Evolutionary conservation across 2,797 vertebrate genomes (phyloP), one percentile per base, ranked within the genome.

Genomic region (Pagetopsis macropterus): DNA sequence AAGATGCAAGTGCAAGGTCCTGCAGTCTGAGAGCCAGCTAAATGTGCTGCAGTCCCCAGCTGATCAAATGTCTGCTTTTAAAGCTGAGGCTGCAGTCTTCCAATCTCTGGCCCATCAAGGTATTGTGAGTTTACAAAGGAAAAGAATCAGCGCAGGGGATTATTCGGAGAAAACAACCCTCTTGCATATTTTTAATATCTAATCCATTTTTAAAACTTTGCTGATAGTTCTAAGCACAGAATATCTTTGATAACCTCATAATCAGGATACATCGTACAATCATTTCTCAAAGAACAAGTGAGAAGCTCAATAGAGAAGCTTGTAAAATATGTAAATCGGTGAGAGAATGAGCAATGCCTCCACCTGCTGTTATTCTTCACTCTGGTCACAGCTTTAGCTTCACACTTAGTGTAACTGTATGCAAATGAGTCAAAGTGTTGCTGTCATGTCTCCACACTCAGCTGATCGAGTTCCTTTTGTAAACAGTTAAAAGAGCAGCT

Each of bases 391-490:
- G 50, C 41, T 37, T 31, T 11, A 54, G n/a, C 63, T 50, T 37
- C 0, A 31, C 48, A 51, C 56, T 12, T 1, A 11, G 5, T 48
- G 14, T 57, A 50, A 56, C 40, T 56, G 15, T 13, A 37, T 70
- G 65, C 21, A 43, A 62, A 65, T 45, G 23, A 70, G 44, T 55
- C 48, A 11, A 19, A 37, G 50, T 45, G 71, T 16, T 33, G 56
- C 23, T 59, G 54, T 58, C 3, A 27, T 40, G 27, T 50, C 10
- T 27, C 19, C 11, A 5, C 2, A 5, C 40, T 62, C 57, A 9
- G 31, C 11, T 46, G 50, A 11, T 14, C 46, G 50, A 40, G 7
- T 16, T 75, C 12, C 40, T 31, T 37, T 46, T 7, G 19, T 46
- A 40, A 40, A 71, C 27, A 44, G 8, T 16, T 4, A n/a, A 65